A percentile compares a stretch with the other conserved stretches of the same genome.
Conservation (phyloP, 2,888 invertebrate genomes). For the Hydriomena furcata region DNA sequence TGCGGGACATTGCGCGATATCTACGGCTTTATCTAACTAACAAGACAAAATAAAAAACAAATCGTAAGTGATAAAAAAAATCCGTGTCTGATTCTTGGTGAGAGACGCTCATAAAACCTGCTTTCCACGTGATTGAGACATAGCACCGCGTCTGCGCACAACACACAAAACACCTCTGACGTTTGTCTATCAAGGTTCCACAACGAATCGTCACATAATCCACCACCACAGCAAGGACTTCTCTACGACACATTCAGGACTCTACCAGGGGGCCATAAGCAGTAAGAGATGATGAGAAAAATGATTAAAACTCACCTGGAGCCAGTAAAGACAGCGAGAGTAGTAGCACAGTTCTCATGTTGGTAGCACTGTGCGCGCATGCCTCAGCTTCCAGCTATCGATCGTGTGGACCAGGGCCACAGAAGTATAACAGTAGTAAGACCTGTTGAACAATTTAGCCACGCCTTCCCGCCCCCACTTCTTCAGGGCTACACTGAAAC, state of each 20-base stretch:
- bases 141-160: conserved; percentile 21
- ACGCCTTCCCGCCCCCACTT: conserved; percentile 48
- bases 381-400: conserved; percentile 73
- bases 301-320: conserved; percentile 62
- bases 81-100: too few relatives aligned
- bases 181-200: conserved; percentile 19
- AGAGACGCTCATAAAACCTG: not conserved
- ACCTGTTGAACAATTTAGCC: conserved; percentile 71
- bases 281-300: conserved; percentile 5
- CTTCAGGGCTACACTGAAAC: conserved; percentile 49
- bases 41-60: too few relatives aligned
- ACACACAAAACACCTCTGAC: conserved; percentile 29
- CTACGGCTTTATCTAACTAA: too few relatives aligned
- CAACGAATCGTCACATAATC: conserved; percentile 1
- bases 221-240: conserved; percentile 3
- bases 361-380: conserved; percentile 68
- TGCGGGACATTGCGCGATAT: too few relatives aligned
- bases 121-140: conserved; percentile 2
- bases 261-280: conserved; percentile 16
- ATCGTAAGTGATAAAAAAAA: too few relatives aligned
- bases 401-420: conserved; percentile 52
- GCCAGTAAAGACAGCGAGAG: conserved; percentile 65
- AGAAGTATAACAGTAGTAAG: conserved; percentile 27
- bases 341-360: conserved; percentile 72
- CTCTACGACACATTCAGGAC: not conserved